Evolutionary conservation across 2,888 invertebrate species (phyloP).

Genomic region (Tromatobia lineatoria): DNA sequence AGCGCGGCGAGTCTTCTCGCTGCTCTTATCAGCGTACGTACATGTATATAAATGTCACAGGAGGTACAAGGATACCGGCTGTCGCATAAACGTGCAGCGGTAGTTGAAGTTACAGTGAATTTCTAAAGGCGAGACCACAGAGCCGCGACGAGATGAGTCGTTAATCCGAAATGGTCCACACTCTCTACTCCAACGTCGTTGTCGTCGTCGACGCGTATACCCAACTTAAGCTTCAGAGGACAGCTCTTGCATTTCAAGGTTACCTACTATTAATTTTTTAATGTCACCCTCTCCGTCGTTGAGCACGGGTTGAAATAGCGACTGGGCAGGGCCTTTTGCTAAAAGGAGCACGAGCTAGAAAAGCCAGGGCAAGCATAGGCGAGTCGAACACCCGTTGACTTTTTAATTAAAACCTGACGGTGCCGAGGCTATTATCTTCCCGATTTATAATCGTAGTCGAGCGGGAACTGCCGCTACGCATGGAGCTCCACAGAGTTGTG

Average conservation of each 20-base stretch:
- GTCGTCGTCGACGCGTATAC: background rate
- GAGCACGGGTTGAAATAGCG: background rate
- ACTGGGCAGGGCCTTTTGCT: background rate
- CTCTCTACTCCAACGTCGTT: background rate
- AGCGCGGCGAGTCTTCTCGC: background rate
- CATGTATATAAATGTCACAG: slow-evolving; percentile 3
- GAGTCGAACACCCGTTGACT: slow-evolving; percentile 67
- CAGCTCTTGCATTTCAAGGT: background rate
- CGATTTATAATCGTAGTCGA: slow-evolving; percentile 79
- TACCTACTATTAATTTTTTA: slow-evolving; percentile 8
- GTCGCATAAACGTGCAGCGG: slow-evolving; percentile 1
- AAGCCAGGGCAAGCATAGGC: slow-evolving; percentile 63
- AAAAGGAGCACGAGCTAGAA: background rate
- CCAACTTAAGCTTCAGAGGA: background rate
- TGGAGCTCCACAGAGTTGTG: background rate
- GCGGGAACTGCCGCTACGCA: slow-evolving; percentile 54
- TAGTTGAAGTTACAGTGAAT: slow-evolving; percentile 6
- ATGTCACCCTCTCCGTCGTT: slow-evolving; percentile 7
- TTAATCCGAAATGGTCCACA: slow-evolving; percentile 10
- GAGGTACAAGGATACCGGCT: background rate
- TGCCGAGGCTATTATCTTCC: slow-evolving; percentile 77
- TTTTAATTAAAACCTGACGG: slow-evolving; percentile 82
- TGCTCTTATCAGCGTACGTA: background rate
- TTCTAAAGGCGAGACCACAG: slow-evolving; percentile 10
- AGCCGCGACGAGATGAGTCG: slow-evolving; percentile 4